Evolutionary conservation across 2,797 vertebrate genomes (phyloP), one percentile per base, ranked within the genome.

Genomic region (Sebastes hubbsi): DNA sequence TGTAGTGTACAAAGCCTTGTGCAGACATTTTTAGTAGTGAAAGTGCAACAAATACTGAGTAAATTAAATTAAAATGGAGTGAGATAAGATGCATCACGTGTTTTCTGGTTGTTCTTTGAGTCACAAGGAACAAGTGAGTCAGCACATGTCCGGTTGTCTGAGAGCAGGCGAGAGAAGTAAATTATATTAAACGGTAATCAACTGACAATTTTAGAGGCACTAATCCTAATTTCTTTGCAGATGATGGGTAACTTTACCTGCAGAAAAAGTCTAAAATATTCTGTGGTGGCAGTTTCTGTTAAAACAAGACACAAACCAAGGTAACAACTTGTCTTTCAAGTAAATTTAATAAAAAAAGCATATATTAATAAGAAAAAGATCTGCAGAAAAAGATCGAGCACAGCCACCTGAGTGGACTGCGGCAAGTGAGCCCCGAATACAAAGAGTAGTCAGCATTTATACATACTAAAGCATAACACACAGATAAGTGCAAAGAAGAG

Each of bases 21-120:
- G 78, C 61, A 55, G 74, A 75, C 32, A 46, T 32, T 75, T 76
- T 75, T 13, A 38, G 78, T 82, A 22, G 83, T 81, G 72, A 76
- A 72, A 78, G 29, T 64, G 72, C 72, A 56, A 65, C 34, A 38
- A 58, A 16, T 5, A 4, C 24, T 9, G 66, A 64, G 38, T 59
- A 58, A 52, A 68, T 3, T 49, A 14, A 63, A 68, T 3, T 49
- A n/a, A 63, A 80, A 36, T 75, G 2, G 68, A 38, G 6, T 63
- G 38, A 60, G 30, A 34, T 14, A 29, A 63, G 24, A 68, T 20
- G 22, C 5, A 2, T 20, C 8, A 46, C 1, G 4, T 29, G 52
- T 34, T 73, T 46, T 1, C 14, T 73, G 49, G 34, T 67, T 10
- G 49, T 72, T 58, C 58, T 54, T 52, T 77, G 3, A 59, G 10